Evolutionary conservation across 2,113 vertebrate species (phyloP).

Genomic region (Nyctereutes procyonoides): DNA sequence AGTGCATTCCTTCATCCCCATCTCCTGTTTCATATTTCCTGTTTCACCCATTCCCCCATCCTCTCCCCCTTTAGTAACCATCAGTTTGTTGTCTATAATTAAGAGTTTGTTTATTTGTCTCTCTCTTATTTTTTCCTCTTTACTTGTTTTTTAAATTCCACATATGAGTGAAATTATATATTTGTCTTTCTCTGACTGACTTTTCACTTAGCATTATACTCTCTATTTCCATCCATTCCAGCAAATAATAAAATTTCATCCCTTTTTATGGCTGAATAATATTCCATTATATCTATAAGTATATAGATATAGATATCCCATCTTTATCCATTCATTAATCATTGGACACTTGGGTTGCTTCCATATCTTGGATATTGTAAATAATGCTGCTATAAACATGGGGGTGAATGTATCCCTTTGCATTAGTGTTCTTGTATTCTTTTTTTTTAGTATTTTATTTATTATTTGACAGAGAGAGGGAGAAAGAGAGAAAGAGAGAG

Average conservation of each 20-base stretch:
- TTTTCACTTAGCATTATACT: not conserved
- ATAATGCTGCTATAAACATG: not conserved
- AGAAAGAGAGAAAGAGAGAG: no score
- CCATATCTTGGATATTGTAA: not conserved
- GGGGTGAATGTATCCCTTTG: not conserved
- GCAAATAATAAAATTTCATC: not conserved
- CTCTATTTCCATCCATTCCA: not conserved
- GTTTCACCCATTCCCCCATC: not conserved
- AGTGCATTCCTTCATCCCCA: not conserved
- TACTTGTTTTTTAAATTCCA: not conserved
- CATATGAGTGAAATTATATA: not conserved
- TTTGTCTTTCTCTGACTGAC: not conserved
- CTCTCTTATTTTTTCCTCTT: not conserved
- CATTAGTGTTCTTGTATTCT: not conserved
- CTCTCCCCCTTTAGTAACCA: not conserved
- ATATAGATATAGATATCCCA: not conserved
- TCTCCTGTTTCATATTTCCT: not conserved
- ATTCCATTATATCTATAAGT: not conserved
- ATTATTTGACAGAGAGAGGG: no score
- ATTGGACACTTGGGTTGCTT: not conserved
- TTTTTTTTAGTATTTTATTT: not conserved
- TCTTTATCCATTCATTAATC: not conserved
- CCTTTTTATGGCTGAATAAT: not conserved
- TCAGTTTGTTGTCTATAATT: not conserved
- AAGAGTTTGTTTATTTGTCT: not conserved